Evolutionary conservation across 2,113 vertebrate species (phyloP).

Genomic region (Myocastor coypus): DNA sequence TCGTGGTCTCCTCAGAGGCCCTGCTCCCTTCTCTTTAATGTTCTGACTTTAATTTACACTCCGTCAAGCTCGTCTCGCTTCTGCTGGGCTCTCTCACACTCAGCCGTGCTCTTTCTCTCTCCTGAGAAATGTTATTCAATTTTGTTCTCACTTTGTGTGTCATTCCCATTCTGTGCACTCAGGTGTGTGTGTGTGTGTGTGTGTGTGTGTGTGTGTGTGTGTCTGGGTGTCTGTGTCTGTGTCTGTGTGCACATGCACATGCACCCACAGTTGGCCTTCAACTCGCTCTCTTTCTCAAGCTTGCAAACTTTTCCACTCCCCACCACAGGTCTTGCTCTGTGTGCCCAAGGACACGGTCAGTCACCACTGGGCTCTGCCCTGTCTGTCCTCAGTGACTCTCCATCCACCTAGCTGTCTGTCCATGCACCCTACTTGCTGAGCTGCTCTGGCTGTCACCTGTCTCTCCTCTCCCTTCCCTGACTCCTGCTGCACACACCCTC

Average conservation of each 20-base stretch:
- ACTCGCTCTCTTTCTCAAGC: background rate
- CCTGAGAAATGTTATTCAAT: background rate
- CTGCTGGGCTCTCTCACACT: background rate
- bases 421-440: too few species aligned
- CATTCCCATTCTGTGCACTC: background rate
- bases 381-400: background rate
- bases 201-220: rapidly evolving
- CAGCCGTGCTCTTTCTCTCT: background rate
- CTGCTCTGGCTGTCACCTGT: background rate
- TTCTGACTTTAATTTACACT: constrained; percentile 2
- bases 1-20: background rate
- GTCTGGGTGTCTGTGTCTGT: background rate
- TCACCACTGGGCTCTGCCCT: background rate
- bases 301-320: background rate
- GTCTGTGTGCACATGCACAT: rapidly evolving
- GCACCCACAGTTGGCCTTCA: background rate
- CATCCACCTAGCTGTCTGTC: background rate
- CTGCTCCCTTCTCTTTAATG: background rate
- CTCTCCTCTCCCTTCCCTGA: background rate
- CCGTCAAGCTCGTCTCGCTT: background rate
- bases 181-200: background rate
- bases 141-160: background rate
- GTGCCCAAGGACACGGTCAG: rapidly evolving
- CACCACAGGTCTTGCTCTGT: background rate
- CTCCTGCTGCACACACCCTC: background rate